These are phyloP conservation scores for Chalcosyrphus nemorum DNA, from an alignment of 2,888 invertebrate genomes.

Conservation along the genomic window DNA sequence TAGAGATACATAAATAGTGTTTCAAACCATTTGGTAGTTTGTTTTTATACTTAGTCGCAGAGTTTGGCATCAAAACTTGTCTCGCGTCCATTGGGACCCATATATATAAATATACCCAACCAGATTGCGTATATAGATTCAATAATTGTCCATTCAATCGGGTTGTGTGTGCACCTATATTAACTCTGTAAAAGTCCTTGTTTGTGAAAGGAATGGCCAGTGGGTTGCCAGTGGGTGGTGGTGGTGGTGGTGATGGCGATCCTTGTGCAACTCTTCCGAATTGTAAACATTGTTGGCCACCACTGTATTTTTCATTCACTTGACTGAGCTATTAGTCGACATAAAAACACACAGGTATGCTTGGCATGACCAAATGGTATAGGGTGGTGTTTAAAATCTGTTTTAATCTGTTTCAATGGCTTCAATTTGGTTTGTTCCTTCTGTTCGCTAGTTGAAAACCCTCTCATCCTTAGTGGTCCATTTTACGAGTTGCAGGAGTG, in stretches of 20 bases:
- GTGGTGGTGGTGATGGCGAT: not conserved
- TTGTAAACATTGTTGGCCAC: constrained; percentile 35
- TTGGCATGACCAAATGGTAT: too few relatives aligned
- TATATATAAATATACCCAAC: not conserved
- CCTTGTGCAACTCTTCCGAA: constrained; percentile 2
- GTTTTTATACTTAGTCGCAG: constrained; percentile 50
- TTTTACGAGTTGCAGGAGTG: too few relatives aligned
- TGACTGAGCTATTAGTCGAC: constrained; percentile 50
- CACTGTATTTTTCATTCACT: constrained; percentile 45
- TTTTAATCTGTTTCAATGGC: too few relatives aligned
- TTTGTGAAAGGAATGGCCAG: too few relatives aligned
- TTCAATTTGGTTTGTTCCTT: too few relatives aligned
- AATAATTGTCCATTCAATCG: constrained; percentile 57
- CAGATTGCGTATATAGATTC: constrained; percentile 43
- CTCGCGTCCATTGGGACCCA: not conserved
- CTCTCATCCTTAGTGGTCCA: too few relatives aligned
- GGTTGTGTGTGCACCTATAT: constrained; percentile 51
- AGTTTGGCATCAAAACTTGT: constrained; percentile 27
- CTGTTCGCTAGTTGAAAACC: too few relatives aligned
- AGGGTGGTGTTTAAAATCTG: too few relatives aligned
- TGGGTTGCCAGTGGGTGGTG: constrained; percentile 11
- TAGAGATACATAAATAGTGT: too few relatives aligned
- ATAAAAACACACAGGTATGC: constrained; percentile 11
- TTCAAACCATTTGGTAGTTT: constrained; percentile 39
- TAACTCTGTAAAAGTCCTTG: constrained; percentile 50